phyloP scores from a whole-genome alignment of 2,888 invertebrate species.

The Tachina grossa region DNA sequence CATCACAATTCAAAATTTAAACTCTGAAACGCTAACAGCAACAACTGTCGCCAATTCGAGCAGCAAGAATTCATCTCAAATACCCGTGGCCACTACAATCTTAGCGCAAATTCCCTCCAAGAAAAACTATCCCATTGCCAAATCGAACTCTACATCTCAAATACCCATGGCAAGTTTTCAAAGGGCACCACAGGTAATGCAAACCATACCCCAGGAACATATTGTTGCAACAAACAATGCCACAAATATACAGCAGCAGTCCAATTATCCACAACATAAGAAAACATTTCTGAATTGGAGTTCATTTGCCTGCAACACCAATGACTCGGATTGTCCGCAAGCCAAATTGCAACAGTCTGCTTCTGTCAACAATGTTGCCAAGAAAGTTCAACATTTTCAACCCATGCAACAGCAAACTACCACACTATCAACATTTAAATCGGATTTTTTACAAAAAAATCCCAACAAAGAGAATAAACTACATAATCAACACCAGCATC shows the following conservation, averaged over 20 bases:
- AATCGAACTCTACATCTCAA: constrained; percentile 82
- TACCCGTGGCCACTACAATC: constrained; percentile 62
- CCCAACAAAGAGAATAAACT: constrained; percentile 80
- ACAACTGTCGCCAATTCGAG: constrained; percentile 31
- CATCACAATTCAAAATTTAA: constrained; percentile 47
- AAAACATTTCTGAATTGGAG: constrained; percentile 81
- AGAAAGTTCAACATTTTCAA: constrained; percentile 71
- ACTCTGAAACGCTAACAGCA: constrained; percentile 40
- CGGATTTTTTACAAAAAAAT: constrained; percentile 76
- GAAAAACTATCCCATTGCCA: constrained; percentile 79
- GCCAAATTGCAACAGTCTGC: constrained; percentile 74
- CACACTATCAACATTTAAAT: constrained; percentile 70
- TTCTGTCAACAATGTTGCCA: constrained; percentile 77
- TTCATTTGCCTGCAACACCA: constrained; percentile 79
- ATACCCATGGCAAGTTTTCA: constrained; percentile 78
- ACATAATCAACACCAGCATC: constrained; percentile 55
- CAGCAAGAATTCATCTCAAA: constrained; percentile 66
- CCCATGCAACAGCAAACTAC: constrained; percentile 55
- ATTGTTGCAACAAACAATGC: constrained; percentile 67
- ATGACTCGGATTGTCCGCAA: constrained; percentile 77
- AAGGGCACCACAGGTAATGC: constrained; percentile 74
- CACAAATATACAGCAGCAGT: constrained; percentile 63
- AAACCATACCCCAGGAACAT: constrained; percentile 76
- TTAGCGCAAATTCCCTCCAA: constrained; percentile 72
- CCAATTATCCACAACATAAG: constrained; percentile 78